phyloP scores from a whole-genome alignment of 2,797 vertebrate species.

The Catostomus latipinnis region DNA sequence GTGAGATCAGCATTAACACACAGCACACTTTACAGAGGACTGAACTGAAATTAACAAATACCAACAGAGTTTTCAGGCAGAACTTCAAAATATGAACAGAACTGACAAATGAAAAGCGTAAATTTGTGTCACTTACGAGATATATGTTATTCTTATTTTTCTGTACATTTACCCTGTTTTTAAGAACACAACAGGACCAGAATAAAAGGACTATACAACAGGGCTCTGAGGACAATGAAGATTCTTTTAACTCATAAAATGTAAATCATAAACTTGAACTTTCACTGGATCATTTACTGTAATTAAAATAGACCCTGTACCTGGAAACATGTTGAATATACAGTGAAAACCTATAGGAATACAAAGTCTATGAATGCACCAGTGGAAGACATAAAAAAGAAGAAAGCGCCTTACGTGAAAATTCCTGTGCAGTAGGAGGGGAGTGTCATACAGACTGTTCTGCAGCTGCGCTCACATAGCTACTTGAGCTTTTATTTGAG shows the following conservation, averaged over 20 bases:
- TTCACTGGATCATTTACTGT: neutral
- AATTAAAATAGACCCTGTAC: conserved; percentile 11
- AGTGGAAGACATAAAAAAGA: neutral
- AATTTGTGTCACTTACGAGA: too few relatives aligned
- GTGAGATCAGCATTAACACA: neutral
- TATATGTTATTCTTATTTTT: too few relatives aligned
- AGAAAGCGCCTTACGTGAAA: conserved; percentile 33
- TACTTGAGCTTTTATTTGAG: conserved; percentile 25
- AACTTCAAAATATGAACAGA: neutral
- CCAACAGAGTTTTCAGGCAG: neutral
- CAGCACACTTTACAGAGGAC: neutral
- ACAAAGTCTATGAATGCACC: neutral
- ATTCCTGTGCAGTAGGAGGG: neutral
- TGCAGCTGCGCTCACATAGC: neutral
- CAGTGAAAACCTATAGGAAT: neutral
- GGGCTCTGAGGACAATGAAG: too few relatives aligned
- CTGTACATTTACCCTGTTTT: too few relatives aligned
- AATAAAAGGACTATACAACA: too few relatives aligned
- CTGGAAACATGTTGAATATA: conserved; percentile 2
- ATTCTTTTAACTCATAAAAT: neutral
- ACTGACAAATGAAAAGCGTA: too few relatives aligned
- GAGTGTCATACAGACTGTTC: conserved; percentile 19
- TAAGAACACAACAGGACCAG: too few relatives aligned
- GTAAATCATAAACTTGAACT: neutral
- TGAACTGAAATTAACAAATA: neutral